Conservation (phyloP, 2,113 vertebrate genomes). For the Procavia capensis region DNA sequence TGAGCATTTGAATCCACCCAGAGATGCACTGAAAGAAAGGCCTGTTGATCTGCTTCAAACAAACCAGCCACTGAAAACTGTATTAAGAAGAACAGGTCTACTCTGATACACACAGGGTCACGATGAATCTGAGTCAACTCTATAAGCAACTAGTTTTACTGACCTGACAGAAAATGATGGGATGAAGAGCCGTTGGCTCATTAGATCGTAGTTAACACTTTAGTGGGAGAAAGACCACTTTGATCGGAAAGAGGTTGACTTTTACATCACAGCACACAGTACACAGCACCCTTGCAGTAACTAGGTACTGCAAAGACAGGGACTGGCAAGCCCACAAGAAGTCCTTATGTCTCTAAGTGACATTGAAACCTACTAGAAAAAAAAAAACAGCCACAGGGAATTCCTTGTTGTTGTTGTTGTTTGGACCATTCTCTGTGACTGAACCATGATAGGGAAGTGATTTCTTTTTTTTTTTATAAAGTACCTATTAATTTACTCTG, state of each 20-base stretch:
- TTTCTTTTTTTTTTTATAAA: too few species aligned
- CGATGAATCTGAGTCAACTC: too few species aligned
- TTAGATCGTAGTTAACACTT: not conserved
- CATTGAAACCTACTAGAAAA: not conserved
- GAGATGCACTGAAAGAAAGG: too few species aligned
- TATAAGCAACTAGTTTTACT: too few species aligned
- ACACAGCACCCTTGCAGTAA: too few species aligned
- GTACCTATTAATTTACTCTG: not conserved
- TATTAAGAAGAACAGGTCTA: too few species aligned
- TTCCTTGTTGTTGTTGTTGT: not conserved
- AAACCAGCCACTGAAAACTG: too few species aligned
- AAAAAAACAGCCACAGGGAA: not conserved
- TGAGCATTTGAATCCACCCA: too few species aligned
- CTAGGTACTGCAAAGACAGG: not conserved
- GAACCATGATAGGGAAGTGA: not conserved
- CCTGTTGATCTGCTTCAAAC: too few species aligned
- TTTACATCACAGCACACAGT: not conserved
- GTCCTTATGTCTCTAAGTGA: not conserved
- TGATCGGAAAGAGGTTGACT: not conserved
- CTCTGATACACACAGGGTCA: too few species aligned
- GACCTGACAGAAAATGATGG: not conserved
- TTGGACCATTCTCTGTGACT: not conserved
- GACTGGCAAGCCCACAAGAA: not conserved
- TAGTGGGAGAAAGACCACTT: not conserved
- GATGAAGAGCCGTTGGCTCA: not conserved